Base-by-base conservation (phyloP, 1,140 invertebrate genomes). In the Hypsibius dujardini region DNA sequence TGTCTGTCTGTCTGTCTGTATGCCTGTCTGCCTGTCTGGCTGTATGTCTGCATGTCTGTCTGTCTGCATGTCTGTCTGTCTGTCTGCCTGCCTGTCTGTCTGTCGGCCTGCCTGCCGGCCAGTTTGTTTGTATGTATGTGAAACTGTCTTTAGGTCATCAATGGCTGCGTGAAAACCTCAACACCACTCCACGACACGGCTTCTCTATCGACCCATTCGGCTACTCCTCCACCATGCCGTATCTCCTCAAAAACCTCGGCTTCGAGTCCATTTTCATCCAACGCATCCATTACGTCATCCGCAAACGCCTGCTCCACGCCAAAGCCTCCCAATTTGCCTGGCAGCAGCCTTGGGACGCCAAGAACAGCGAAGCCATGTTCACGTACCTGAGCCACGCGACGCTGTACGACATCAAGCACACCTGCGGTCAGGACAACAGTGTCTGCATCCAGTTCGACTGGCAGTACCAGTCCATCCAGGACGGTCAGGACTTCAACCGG, bases 381-480 rank as follows among this genome's bases (percentile, higher is more conserved):
- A 77, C 92, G 7, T 56, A 56, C 47, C 80, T 94, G 1, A 89
- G 89, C 2, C 91, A 95, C 77, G 93, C 95, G 78, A 88, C 90
- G 76, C 92, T 94, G n/a, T 95, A 95, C 78, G 90, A 89, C 28
- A 93, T 93, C 62, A 92, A 93, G 75, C 89, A 91, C 75, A 90
- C 90, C 0, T 95, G 91, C 75, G 91, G 91, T 0, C 90, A 90
- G 0, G 89, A 93, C 80, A 7, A 7, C 7, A 7, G n/a, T 12
- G 50, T 56, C 7, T 56, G 50, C 50, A n/a, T 56, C 7, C 50
- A 56, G 50, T 56, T 56, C 50, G 50, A 56, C 50, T 56, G n/a
- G 7, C 50, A 56, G n/a, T 56, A 56, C n/a, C 50, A 12, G n/a
- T 12, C 50, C 7, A n/a, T 56, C 7, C 50, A 28, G 28, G 28